These are phyloP conservation scores for Geophilus truncorum DNA, from an alignment of 2,888 invertebrate genomes.

Conservation along the genomic window DNA sequence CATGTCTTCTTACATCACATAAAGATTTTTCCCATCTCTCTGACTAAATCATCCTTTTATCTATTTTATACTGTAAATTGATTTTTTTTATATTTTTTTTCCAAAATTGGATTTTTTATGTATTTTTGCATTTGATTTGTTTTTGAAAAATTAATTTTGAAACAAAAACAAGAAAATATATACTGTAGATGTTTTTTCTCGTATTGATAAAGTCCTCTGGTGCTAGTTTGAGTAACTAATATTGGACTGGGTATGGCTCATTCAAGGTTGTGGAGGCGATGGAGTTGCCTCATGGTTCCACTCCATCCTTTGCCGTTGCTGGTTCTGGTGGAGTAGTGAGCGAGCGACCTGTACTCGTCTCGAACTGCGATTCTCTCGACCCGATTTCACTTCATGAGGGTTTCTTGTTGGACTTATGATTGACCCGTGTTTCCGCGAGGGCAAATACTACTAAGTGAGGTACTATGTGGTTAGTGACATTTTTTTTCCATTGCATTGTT, in stretches of 20 bases:
- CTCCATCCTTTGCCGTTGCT: too few relatives aligned
- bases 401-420: not conserved
- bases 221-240: conserved; percentile 10
- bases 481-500: not conserved
- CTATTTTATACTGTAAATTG: too few relatives aligned
- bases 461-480: conserved; percentile 1
- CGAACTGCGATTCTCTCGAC: not conserved
- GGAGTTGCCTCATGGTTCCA: conserved; percentile 25
- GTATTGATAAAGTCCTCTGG: not conserved
- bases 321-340: not conserved
- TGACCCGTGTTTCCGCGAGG: not conserved
- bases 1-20: too few relatives aligned
- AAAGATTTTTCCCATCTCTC: too few relatives aligned
- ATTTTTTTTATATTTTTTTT: too few relatives aligned
- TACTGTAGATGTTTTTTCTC: not conserved
- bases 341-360: not conserved
- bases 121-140: too few relatives aligned
- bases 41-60: too few relatives aligned
- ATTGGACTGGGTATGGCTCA: conserved; percentile 27
- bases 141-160: too few relatives aligned
- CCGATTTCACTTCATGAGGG: not conserved
- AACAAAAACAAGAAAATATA: not conserved
- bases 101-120: too few relatives aligned
- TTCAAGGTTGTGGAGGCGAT: conserved; percentile 12
- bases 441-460: not conserved